A percentile compares a stretch with the other conserved stretches of the same genome.
Conservation (phyloP, 2,113 vertebrate species). For the Ramphastos sulfuratus region DNA sequence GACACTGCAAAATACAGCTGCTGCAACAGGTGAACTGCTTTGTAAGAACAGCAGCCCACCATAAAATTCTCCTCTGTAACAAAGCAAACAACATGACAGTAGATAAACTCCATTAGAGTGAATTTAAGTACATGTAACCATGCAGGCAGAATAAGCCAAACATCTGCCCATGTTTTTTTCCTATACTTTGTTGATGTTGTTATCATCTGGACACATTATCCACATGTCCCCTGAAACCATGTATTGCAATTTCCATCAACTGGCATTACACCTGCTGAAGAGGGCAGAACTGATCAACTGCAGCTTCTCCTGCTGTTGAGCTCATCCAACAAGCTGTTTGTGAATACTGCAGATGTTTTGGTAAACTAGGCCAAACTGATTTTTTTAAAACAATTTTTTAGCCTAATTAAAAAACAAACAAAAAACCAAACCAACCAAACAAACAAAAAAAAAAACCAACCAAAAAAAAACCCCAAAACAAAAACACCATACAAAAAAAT, state of each 20-base stretch:
- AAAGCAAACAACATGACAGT: constrained; percentile 41
- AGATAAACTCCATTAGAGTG: constrained; percentile 63
- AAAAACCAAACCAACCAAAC: background rate
- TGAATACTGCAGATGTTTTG: background rate
- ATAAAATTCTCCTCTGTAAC: constrained; percentile 65
- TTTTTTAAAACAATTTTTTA: background rate
- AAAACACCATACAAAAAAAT: too few relatives aligned
- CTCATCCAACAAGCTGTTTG: background rate
- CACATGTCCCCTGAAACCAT: constrained; percentile 58
- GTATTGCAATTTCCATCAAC: constrained; percentile 47
- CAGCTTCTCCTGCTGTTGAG: background rate
- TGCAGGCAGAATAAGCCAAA: constrained; percentile 68
- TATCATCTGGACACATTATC: constrained; percentile 65
- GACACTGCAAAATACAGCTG: constrained; percentile 16
- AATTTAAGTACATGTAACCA: constrained; percentile 68
- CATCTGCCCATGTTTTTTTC: constrained; percentile 68
- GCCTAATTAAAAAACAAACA: background rate
- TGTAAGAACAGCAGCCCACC: constrained; percentile 55
- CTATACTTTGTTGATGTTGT: constrained; percentile 61
- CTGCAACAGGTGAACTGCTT: constrained; percentile 52
- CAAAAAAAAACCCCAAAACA: too few relatives aligned
- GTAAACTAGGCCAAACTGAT: background rate
- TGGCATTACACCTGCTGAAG: constrained; percentile 50
- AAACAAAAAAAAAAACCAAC: too few relatives aligned
- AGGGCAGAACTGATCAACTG: background rate